Base-by-base conservation (phyloP, 2,797 vertebrate species). In the Alcedo atthis region DNA sequence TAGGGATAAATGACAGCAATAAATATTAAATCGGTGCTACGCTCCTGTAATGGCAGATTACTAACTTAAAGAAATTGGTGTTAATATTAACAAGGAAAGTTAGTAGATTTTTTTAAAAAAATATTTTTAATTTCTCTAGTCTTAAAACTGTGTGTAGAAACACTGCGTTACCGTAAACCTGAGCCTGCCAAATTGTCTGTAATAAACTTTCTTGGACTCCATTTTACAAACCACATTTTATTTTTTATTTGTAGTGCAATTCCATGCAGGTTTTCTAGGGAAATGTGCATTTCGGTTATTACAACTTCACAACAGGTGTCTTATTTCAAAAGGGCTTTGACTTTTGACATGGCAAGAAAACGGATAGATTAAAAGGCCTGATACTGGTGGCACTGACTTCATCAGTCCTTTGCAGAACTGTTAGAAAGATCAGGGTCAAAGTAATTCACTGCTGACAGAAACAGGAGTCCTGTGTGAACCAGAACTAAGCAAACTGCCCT, bases 1-100 rank as follows among this genome's bases (percentile, higher is more conserved):
- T 98, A 98, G 97, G 84, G 92, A 66, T 88, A 91, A 96, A 91
- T n/a, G 33, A 97, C 96, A 98, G 97, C 98, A 98, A 98, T 98
- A 98, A 96, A 94, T 96, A 92, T 78, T 86, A 91, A 95, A 95
- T 88, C 77, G 96, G 96, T 96, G 96, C 96, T 97, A 97, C 94
- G 96, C 96, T 96, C 95, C 96, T 96, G 93, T 97, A 95, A 95
- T 82, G 70, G 94, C 95, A 89, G 92, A 86, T 92, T 90, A 94
- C 94, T 97, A 96, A 97, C 92, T 97, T 96, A 94, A 97, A 97
- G 87, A 97, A 82, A 73, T 57, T 51, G 64, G 94, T 95, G 94
- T 97, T 97, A 96, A 97, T 97, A 96, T 97, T 96, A 96, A 97
- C 97, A 75, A 42, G 64, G 73, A 95, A 89, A 96, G 58, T 68